Conservation (phyloP, 2,797 vertebrate genomes). For the Gambelia wislizenii region DNA sequence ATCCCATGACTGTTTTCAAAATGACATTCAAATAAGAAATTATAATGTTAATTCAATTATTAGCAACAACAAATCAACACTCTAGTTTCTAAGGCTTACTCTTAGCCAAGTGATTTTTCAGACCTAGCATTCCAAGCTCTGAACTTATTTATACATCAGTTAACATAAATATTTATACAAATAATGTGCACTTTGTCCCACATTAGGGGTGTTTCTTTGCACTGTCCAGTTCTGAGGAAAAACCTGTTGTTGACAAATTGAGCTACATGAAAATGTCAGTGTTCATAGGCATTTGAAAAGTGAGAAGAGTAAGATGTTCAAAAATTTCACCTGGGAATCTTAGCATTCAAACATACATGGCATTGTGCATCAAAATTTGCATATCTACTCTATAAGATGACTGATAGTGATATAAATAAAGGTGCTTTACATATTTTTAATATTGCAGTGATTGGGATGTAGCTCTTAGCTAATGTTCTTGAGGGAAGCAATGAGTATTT, state of each 20-base stretch:
- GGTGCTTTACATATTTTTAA: background rate
- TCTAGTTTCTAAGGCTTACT: too few relatives aligned
- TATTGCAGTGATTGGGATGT: constrained; percentile 21
- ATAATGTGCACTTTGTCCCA: too few relatives aligned
- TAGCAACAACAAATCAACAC: too few relatives aligned
- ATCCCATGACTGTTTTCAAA: too few relatives aligned
- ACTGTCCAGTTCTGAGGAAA: background rate
- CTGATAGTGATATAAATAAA: background rate
- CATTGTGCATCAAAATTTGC: background rate
- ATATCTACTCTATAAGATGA: background rate
- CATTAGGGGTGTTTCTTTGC: too few relatives aligned
- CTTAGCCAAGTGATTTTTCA: too few relatives aligned
- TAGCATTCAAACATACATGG: background rate
- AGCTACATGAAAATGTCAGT: background rate
- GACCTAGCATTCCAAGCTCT: background rate
- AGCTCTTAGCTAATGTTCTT: background rate
- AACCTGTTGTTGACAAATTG: background rate
- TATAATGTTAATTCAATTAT: too few relatives aligned
- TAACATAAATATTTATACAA: background rate
- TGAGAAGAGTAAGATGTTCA: background rate
- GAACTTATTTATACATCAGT: background rate
- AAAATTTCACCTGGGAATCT: background rate
- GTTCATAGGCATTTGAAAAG: background rate
- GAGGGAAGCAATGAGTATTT: too few relatives aligned
- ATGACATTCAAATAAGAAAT: too few relatives aligned